Percentiles rank a stretch among this genome's conserved stretches.
Conservation (phyloP, 2,888 invertebrate genomes). For the Neoitamus cyanurus region DNA sequence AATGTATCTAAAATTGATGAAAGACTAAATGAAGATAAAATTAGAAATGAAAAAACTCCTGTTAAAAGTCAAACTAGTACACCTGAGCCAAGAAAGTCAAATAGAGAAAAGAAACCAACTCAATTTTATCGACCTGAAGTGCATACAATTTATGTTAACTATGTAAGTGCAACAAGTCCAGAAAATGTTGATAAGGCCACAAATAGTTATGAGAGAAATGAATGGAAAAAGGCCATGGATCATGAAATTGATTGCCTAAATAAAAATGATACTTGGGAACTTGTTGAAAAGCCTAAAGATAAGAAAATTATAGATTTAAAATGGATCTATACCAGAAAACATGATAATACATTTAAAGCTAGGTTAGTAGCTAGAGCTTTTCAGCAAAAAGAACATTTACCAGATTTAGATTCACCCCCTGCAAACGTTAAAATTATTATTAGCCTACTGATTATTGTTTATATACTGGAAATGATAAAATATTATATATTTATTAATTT, state of each 20-base stretch:
- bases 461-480: slow-evolving; percentile 7
- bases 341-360: slow-evolving; percentile 54
- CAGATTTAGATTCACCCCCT: slow-evolving; percentile 54
- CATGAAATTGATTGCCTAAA: neutral
- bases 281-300: slow-evolving; percentile 54
- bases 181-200: slow-evolving; percentile 57
- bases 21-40: slow-evolving; percentile 49
- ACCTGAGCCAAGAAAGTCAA: no score
- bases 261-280: slow-evolving; percentile 28
- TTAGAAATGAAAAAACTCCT: slow-evolving; percentile 43
- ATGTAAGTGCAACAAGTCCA: slow-evolving; percentile 55
- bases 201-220: slow-evolving; percentile 53
- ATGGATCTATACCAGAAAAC: slow-evolving; percentile 53
- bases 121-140: slow-evolving; percentile 53
- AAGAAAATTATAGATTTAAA: neutral
- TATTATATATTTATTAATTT: slow-evolving; percentile 42
- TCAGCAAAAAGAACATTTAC: slow-evolving; percentile 52
- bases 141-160: slow-evolving; percentile 56
- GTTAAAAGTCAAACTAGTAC: no score
- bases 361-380: slow-evolving; percentile 51
- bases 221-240: slow-evolving; percentile 56
- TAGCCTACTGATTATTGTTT: slow-evolving; percentile 54
- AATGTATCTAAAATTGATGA: neutral
- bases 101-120: slow-evolving; percentile 50
- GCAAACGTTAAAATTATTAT: slow-evolving; percentile 58